Conservation (phyloP, 2,888 invertebrate genomes). For the Microchrysa polita region DNA sequence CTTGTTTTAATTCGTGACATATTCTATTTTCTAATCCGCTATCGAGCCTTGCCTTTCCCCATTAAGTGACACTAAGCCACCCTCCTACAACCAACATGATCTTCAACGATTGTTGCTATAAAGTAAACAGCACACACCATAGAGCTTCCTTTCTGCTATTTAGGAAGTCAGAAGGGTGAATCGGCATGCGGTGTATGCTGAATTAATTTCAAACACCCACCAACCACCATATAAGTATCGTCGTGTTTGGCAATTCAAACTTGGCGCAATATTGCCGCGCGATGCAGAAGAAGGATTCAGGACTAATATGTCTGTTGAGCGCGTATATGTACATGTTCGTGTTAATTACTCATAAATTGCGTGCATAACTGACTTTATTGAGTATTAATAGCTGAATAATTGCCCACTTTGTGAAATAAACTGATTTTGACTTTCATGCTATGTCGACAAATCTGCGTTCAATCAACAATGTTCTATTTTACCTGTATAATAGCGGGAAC, state of each 20-base stretch:
- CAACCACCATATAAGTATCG: neutral
- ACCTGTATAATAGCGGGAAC: too few relatives aligned
- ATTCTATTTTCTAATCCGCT: neutral
- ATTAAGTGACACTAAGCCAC: neutral
- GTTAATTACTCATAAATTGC: slow-evolving; percentile 15
- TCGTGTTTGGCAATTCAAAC: neutral
- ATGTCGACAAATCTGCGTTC: too few relatives aligned
- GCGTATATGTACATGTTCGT: neutral
- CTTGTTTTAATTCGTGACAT: neutral
- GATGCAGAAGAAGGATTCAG: neutral
- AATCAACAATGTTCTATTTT: too few relatives aligned
- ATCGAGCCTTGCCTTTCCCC: neutral
- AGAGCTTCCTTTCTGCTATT: too few relatives aligned
- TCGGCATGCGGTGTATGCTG: neutral
- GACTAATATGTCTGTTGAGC: neutral
- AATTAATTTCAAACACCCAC: too few relatives aligned
- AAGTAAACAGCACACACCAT: too few relatives aligned
- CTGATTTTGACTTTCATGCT: too few relatives aligned
- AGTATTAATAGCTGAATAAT: neutral
- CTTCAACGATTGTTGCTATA: neutral
- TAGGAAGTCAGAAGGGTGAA: neutral
- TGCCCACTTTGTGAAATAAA: neutral
- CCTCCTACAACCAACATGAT: neutral
- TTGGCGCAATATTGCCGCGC: neutral
- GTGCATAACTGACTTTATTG: slow-evolving; percentile 10